Evolutionary conservation across 2,113 vertebrate genomes (phyloP).

Genomic region (Coryphaenoides rupestris): DNA sequence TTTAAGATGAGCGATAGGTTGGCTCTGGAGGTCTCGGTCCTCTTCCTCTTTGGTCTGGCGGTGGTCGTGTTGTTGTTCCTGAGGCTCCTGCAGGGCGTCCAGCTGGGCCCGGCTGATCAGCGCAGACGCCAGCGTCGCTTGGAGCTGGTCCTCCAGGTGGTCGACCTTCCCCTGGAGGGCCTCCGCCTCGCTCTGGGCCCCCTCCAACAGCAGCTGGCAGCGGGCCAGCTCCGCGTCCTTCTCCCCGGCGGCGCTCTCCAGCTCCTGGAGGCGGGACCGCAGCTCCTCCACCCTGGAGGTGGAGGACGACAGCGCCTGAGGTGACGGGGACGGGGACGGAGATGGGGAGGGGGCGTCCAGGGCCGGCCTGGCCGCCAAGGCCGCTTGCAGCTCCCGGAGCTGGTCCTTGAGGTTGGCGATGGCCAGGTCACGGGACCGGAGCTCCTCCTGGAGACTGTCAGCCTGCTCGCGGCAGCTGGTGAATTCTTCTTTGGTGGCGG

Average conservation of each 20-base stretch:
- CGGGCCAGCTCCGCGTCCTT: no score
- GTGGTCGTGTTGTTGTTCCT: conserved; percentile 32
- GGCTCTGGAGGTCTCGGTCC: no score
- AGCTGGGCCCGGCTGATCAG: conserved; percentile 82
- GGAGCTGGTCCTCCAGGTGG: conserved; percentile 78
- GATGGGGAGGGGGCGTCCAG: conserved; percentile 46
- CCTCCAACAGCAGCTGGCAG: conserved; percentile 72
- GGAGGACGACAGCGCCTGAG: conserved; percentile 29
- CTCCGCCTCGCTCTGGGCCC: conserved; percentile 65
- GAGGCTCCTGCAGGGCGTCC: conserved; percentile 69
- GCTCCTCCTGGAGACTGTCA: conserved; percentile 75
- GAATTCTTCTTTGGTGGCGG: conserved; percentile 79
- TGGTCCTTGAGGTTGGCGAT: conserved; percentile 56
- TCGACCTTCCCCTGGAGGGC: conserved; percentile 67
- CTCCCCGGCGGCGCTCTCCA: no score
- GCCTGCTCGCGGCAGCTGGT: conserved; percentile 70
- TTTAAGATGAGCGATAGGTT: conserved; percentile 75
- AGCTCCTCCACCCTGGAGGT: conserved; percentile 78
- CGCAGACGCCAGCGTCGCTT: conserved; percentile 78
- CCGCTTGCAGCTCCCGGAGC: conserved; percentile 66
- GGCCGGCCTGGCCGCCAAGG: conserved; percentile 51
- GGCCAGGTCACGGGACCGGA: conserved; percentile 57
- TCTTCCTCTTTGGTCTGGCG: conserved; percentile 69
- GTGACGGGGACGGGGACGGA: conserved; percentile 25
- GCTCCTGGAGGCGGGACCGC: conserved; percentile 53